phyloP scores from a whole-genome alignment of 2,888 invertebrate genomes.

The Rhaphigaster nebulosa region DNA sequence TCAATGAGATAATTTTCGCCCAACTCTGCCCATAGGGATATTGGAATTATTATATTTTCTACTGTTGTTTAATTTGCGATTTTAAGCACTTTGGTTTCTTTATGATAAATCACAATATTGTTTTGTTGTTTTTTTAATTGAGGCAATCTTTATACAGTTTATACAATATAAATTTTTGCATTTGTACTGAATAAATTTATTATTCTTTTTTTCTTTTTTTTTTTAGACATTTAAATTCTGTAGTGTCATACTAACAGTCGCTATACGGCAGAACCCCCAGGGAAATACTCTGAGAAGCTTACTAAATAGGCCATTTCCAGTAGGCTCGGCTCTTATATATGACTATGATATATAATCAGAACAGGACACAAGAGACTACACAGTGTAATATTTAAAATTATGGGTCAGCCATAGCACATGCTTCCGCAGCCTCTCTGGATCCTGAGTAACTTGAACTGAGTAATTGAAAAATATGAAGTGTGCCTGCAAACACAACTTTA shows the following conservation, averaged over 20 bases:
- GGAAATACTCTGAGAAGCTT: background rate
- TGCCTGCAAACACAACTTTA: background rate
- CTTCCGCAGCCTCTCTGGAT: background rate
- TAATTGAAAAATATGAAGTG: background rate
- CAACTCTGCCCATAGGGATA: no score
- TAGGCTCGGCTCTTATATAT: background rate
- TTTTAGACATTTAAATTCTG: background rate
- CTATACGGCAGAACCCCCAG: background rate
- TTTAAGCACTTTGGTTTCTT: no score
- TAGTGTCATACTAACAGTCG: background rate
- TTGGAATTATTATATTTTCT: no score
- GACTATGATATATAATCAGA: background rate
- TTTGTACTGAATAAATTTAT: no score
- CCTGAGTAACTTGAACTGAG: no score
- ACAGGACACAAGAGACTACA: background rate
- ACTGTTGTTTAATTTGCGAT: no score
- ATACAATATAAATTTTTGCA: no score
- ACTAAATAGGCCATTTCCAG: background rate
- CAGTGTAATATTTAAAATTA: background rate
- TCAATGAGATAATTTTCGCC: no score
- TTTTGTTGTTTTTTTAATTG: no score
- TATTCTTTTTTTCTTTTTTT: no score
- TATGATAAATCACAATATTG: no score
- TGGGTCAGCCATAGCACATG: background rate
- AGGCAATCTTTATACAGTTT: no score